These are phyloP conservation scores for Gryon sp. DNA, from an alignment of 1,140 invertebrate genomes.

Conservation along the genomic window DNA sequence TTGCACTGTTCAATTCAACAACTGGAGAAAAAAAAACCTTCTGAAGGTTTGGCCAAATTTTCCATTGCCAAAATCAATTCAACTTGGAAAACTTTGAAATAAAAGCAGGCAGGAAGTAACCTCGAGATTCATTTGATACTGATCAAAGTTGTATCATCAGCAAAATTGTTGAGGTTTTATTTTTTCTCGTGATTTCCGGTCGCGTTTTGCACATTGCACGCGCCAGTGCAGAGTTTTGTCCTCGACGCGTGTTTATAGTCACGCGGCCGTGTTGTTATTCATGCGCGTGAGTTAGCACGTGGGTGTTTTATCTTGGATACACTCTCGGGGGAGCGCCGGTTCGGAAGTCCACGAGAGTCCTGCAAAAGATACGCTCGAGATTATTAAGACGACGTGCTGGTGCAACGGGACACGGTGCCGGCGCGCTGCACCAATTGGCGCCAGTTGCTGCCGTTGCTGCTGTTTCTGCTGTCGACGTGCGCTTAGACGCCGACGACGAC, in stretches of 20 bases:
- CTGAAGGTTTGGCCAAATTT: too few relatives aligned
- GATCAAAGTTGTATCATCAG: too few relatives aligned
- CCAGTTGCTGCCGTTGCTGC: too few relatives aligned
- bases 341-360: slow-evolving; percentile 44
- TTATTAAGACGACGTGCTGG: slow-evolving; percentile 35
- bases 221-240: too few relatives aligned
- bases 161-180: neutral
- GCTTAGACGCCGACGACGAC: slow-evolving; percentile 17
- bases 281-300: slow-evolving; percentile 50
- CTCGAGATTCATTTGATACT: too few relatives aligned
- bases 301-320: slow-evolving; percentile 61
- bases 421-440: too few relatives aligned
- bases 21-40: too few relatives aligned
- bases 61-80: too few relatives aligned
- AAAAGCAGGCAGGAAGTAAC: too few relatives aligned
- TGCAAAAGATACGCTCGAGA: slow-evolving; percentile 27
- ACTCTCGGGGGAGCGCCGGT: slow-evolving; percentile 20
- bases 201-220: slow-evolving; percentile 31
- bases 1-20: too few relatives aligned
- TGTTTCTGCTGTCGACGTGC: slow-evolving; percentile 6
- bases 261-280: slow-evolving; percentile 30
- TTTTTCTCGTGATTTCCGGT: slow-evolving; percentile 41
- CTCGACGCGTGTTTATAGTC: slow-evolving; percentile 1
- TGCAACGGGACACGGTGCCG: slow-evolving; percentile 27
- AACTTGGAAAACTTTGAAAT: too few relatives aligned